A percentile compares a stretch with the other conserved stretches of the same genome.
Evolutionary conservation across 2,797 vertebrate genomes (phyloP).

Genomic region (Falco berigora): DNA sequence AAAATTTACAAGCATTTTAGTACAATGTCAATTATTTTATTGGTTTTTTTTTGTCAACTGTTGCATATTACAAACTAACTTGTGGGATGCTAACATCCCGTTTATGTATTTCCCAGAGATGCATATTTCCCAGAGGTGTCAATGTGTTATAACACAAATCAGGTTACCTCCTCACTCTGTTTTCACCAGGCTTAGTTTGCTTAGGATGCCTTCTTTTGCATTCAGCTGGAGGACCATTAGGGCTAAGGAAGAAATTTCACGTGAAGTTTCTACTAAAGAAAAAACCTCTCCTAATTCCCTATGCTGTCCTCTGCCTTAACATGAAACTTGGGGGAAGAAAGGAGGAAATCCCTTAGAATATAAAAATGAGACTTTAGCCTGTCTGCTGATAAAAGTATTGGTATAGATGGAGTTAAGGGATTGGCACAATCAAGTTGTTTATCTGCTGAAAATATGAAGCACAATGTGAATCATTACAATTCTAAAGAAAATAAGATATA

Average conservation of each 20-base stretch:
- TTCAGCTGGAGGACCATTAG: not conserved
- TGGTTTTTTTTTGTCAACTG: not conserved
- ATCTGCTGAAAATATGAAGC: conserved; percentile 1
- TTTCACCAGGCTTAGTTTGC: not conserved
- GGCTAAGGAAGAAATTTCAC: not conserved
- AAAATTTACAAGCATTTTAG: not conserved
- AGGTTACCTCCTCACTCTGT: not conserved
- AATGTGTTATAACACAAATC: not conserved
- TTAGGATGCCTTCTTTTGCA: not conserved
- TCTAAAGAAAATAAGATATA: not conserved
- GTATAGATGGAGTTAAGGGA: not conserved
- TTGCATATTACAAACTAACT: not conserved
- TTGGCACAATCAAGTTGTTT: not conserved
- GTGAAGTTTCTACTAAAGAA: not conserved
- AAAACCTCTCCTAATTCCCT: not conserved
- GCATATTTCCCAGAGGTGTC: not conserved
- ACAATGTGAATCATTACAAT: conserved; percentile 16
- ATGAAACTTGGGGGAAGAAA: not conserved
- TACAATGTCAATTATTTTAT: not conserved
- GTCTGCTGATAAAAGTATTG: not conserved
- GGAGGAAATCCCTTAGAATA: not conserved
- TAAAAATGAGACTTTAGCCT: not conserved
- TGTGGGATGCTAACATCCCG: not conserved
- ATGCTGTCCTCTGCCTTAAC: not conserved
- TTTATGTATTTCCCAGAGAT: not conserved